Evolutionary conservation across 2,113 vertebrate species (phyloP).

Genomic region (Smithornis capensis): DNA sequence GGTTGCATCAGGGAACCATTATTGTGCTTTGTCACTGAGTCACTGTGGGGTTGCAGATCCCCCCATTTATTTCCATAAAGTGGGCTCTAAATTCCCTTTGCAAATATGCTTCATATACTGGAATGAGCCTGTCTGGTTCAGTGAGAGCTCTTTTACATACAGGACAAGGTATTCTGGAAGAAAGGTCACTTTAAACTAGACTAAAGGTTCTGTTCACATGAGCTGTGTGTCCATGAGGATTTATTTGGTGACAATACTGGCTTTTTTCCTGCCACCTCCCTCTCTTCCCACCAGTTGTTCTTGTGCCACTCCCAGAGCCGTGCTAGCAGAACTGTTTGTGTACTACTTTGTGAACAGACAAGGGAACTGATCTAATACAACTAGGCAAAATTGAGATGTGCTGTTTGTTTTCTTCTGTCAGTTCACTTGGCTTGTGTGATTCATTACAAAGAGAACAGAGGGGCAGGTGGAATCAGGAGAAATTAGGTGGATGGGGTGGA

Average conservation of each 20-base stretch:
- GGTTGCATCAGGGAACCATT: background rate
- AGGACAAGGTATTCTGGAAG: background rate
- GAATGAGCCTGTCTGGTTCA: background rate
- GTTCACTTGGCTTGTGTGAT: background rate
- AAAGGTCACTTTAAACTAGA: slow-evolving; percentile 7
- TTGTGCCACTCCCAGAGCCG: background rate
- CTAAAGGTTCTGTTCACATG: background rate
- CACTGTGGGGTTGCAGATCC: background rate
- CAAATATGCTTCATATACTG: background rate
- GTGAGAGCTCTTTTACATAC: background rate
- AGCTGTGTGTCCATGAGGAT: background rate
- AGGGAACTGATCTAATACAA: background rate
- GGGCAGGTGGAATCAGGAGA: background rate
- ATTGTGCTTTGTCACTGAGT: background rate
- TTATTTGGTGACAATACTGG: background rate
- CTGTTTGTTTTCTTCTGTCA: background rate
- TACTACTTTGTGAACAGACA: background rate
- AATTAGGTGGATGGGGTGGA: background rate
- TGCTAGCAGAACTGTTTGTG: slow-evolving; percentile 14
- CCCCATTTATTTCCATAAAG: background rate
- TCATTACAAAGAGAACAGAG: background rate
- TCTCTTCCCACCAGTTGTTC: slow-evolving; percentile 14
- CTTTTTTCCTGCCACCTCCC: background rate
- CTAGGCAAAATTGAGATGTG: background rate
- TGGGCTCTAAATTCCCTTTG: background rate